Percentiles rank a stretch among this genome's conserved stretches.
phyloP scores from a whole-genome alignment of 2,113 vertebrate species.

The Megaceryle torquata region DNA sequence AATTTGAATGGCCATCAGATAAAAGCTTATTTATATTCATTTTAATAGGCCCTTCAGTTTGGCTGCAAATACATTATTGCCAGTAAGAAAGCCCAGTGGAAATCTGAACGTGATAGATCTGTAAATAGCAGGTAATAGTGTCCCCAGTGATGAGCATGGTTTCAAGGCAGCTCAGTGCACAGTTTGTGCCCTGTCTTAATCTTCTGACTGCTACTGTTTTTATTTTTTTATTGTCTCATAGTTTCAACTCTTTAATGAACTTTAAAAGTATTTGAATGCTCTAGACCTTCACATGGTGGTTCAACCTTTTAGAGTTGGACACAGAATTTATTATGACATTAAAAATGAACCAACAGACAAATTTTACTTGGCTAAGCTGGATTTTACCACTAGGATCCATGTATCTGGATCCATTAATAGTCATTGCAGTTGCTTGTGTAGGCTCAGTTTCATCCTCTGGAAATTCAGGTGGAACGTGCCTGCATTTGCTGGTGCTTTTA shows the following conservation, averaged over 20 bases:
- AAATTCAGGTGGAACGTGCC: neutral
- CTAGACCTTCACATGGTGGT: neutral
- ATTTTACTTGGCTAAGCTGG: neutral
- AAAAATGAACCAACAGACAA: conserved; percentile 10
- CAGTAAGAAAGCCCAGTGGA: neutral
- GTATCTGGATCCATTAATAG: neutral
- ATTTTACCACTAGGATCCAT: conserved; percentile 13
- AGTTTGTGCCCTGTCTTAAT: neutral
- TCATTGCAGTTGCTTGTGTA: neutral
- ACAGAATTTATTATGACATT: neutral
- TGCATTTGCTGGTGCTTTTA: neutral
- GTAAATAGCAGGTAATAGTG: neutral
- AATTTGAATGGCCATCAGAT: neutral
- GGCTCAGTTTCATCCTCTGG: neutral
- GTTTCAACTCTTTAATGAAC: neutral
- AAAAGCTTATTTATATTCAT: neutral
- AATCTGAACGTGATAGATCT: neutral
- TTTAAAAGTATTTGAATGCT: conserved; percentile 10
- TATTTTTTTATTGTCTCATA: neutral
- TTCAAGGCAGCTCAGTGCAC: neutral
- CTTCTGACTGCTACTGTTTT: neutral
- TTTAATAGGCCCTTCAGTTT: neutral
- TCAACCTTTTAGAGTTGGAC: conserved; percentile 13
- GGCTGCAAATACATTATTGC: neutral
- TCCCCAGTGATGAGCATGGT: neutral